phyloP scores from a whole-genome alignment of 2,113 vertebrate species.

The Hemichromis elongatus region DNA sequence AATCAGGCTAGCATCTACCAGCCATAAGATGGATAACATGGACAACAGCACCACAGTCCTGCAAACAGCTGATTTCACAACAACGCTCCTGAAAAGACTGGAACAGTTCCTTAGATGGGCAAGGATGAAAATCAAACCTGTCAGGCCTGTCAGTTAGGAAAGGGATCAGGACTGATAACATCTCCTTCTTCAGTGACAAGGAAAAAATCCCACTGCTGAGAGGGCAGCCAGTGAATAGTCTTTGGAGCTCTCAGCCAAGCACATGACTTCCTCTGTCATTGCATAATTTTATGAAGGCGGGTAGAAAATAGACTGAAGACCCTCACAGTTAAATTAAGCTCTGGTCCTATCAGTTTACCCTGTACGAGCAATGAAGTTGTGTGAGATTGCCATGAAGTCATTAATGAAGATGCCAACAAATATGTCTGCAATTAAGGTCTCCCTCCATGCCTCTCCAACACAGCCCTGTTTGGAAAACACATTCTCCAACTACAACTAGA shows the following conservation, averaged over 20 bases:
- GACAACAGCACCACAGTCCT: background rate
- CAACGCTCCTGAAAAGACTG: background rate
- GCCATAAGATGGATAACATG: background rate
- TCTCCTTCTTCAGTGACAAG: background rate
- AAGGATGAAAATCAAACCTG: background rate
- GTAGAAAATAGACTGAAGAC: background rate
- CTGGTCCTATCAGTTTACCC: background rate
- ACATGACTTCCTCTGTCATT: background rate
- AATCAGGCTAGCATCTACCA: background rate
- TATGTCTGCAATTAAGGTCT: background rate
- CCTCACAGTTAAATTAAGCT: background rate
- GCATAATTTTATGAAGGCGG: background rate
- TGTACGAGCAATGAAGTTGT: background rate
- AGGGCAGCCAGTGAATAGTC: background rate
- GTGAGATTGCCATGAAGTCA: background rate
- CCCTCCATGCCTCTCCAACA: background rate
- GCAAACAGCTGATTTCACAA: background rate
- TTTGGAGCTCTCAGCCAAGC: background rate
- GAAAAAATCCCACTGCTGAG: background rate
- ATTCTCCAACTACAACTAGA: background rate
- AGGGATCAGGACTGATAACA: background rate
- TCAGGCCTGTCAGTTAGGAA: background rate
- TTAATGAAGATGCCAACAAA: background rate
- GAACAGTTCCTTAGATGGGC: background rate
- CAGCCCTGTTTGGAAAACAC: background rate